A percentile compares a stretch with the other conserved stretches of the same genome.
These are phyloP conservation scores for Stegophylla sp. DNA, from an alignment of 2,888 invertebrate genomes.

Conservation along the genomic window DNA sequence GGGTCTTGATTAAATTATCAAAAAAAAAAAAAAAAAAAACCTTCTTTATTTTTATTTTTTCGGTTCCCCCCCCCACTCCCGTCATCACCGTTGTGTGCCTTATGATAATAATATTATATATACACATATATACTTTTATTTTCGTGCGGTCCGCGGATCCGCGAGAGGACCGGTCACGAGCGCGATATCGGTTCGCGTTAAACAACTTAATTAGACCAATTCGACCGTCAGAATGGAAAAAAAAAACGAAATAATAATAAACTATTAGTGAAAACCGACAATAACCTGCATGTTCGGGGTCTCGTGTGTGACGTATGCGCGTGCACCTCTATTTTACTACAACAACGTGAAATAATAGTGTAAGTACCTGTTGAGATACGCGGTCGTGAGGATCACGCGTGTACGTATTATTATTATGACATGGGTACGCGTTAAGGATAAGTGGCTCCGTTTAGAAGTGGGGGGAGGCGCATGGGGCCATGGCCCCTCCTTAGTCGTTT, in stretches of 20 bases:
- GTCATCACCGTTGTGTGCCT: neutral
- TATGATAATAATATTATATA: neutral
- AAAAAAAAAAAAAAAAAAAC: too few species aligned
- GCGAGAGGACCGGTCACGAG: constrained; percentile 53
- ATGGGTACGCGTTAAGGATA: too few species aligned
- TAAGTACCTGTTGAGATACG: too few species aligned
- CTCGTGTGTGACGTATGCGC: too few species aligned
- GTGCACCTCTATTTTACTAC: too few species aligned
- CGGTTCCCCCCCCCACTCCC: neutral
- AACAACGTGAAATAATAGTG: too few species aligned
- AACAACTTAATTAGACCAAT: constrained; percentile 57
- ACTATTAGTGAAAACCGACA: neutral
- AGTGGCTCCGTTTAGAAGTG: too few species aligned
- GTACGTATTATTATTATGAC: too few species aligned
- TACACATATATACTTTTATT: neutral
- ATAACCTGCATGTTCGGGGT: too few species aligned
- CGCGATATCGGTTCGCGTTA: constrained; percentile 17
- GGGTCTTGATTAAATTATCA: constrained; percentile 40
- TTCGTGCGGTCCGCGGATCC: constrained; percentile 30
- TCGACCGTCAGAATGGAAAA: constrained; percentile 3
- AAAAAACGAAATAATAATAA: neutral
- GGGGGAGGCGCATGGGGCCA: too few species aligned
- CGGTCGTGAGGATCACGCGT: too few species aligned
- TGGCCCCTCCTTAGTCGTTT: too few species aligned
- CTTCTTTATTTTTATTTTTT: neutral